These are phyloP conservation scores for Lucilia sericata DNA, from an alignment of 1,140 invertebrate species.

Conservation along the genomic window DNA sequence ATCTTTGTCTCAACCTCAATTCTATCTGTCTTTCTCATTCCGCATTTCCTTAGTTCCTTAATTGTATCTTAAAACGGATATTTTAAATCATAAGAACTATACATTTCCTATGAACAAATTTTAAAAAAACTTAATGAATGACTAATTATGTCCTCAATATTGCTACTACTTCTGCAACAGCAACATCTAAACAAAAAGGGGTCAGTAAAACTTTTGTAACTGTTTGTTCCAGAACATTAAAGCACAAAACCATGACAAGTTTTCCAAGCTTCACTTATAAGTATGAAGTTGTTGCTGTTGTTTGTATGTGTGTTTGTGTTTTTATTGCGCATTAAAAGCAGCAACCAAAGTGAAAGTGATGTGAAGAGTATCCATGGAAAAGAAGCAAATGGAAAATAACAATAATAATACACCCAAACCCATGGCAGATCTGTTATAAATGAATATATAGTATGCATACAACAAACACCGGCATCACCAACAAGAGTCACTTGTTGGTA, in stretches of 20 bases:
- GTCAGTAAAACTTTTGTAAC: constrained; percentile 3
- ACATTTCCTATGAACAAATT: neutral
- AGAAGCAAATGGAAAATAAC: neutral
- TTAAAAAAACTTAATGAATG: neutral
- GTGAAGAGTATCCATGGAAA: neutral
- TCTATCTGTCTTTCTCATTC: neutral
- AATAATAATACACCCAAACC: neutral
- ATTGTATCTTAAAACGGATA: neutral
- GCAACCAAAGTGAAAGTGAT: constrained; percentile 8
- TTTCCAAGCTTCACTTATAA: neutral
- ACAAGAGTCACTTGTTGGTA: neutral
- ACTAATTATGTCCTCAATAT: constrained; percentile 5
- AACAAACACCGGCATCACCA: neutral
- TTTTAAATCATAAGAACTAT: neutral
- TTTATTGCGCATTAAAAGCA: constrained; percentile 3
- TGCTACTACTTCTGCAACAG: neutral
- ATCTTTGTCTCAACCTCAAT: too few species aligned
- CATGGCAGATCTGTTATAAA: neutral
- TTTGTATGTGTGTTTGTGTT: neutral
- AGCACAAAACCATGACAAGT: neutral
- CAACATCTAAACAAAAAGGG: too few species aligned
- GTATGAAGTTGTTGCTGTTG: too few species aligned
- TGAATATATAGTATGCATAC: neutral
- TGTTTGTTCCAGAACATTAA: neutral
- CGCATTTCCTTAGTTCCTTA: neutral